A percentile compares a stretch with the other conserved stretches of the same genome.
Evolutionary conservation across 2,888 invertebrate genomes (phyloP).

Genomic region (Magallana nippona): DNA sequence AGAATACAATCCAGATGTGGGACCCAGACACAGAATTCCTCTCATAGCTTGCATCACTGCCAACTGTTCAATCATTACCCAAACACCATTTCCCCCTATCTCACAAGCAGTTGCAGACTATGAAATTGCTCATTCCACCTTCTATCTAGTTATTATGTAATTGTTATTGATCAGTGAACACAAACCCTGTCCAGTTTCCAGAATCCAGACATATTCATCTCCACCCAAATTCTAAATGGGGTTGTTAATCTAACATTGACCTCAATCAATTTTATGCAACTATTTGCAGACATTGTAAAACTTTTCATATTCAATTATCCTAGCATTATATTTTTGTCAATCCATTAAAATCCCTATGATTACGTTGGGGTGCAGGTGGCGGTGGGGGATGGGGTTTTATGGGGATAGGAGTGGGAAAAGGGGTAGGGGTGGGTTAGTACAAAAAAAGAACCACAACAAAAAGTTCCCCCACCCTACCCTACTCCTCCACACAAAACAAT

Average conservation of each 20-base stretch:
- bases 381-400: no score
- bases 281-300: no score
- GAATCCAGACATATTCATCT: no score
- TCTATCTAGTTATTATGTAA: neutral
- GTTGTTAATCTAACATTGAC: no score
- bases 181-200: neutral
- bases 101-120: neutral
- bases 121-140: neutral
- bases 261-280: no score
- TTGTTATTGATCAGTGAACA: neutral
- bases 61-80: slow-evolving; percentile 22
- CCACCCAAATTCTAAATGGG: no score
- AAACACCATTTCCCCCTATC: neutral
- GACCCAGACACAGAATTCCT: neutral
- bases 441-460: neutral
- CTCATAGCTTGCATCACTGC: slow-evolving; percentile 22
- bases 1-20: neutral
- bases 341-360: no score
- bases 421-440: no score
- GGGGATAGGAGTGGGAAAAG: no score
- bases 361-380: no score
- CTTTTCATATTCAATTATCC: no score
- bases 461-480: neutral
- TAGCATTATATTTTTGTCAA: no score
- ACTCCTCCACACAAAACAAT: neutral